Percentiles rank a stretch among this genome's conserved stretches.
These are phyloP conservation scores for Rhinichthys osculus DNA, from an alignment of 2,797 vertebrate genomes.

Conservation along the genomic window DNA sequence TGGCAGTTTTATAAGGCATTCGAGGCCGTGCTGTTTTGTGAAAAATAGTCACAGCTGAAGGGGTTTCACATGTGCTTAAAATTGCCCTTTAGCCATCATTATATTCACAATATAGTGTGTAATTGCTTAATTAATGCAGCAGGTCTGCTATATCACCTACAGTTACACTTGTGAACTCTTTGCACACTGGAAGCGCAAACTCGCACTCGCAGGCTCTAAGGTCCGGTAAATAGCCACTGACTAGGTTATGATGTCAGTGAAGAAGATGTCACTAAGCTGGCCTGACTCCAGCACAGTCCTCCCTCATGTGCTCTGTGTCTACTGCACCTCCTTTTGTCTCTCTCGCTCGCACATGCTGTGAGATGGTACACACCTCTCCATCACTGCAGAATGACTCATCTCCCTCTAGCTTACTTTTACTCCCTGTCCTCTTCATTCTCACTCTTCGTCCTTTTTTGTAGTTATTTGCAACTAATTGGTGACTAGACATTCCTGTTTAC, in stretches of 20 bases:
- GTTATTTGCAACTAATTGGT: conserved; percentile 40
- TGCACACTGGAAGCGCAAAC: background rate
- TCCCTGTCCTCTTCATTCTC: conserved; percentile 17
- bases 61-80: background rate
- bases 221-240: conserved; percentile 1
- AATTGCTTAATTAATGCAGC: conserved; percentile 37
- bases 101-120: conserved; percentile 13
- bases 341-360: conserved; percentile 23
- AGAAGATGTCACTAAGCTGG: conserved; percentile 45
- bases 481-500: conserved; percentile 3
- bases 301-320: conserved; percentile 1
- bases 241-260: conserved; percentile 42
- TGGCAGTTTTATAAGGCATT: background rate
- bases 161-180: conserved; percentile 1
- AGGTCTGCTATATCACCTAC: background rate
- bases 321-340: conserved; percentile 31
- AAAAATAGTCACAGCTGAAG: background rate
- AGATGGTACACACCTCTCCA: conserved; percentile 28
- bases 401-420: conserved; percentile 19
- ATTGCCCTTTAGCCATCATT: background rate
- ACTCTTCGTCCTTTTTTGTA: background rate
- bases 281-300: conserved; percentile 29
- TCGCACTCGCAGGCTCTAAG: background rate
- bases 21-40: background rate
- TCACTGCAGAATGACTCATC: conserved; percentile 51